Conservation (phyloP, 1,140 invertebrate genomes). For the Drosophila santomea region DNA sequence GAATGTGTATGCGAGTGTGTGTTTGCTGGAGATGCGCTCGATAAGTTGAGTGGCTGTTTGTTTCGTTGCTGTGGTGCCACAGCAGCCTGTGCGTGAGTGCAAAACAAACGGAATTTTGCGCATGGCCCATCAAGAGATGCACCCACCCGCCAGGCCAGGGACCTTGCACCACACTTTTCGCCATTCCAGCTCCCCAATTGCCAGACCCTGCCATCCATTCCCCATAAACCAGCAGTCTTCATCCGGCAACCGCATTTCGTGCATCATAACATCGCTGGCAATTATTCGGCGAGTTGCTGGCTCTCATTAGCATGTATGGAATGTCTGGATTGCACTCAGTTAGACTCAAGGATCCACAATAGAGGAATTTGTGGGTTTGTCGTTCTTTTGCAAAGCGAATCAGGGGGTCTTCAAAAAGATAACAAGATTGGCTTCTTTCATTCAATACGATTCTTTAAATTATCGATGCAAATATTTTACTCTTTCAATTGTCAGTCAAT, state of each 20-base stretch:
- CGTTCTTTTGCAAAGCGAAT: not conserved
- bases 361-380: slow-evolving; percentile 2
- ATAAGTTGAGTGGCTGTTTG: slow-evolving; percentile 64
- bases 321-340: slow-evolving; percentile 40
- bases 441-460: too few relatives aligned
- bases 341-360: slow-evolving; percentile 19
- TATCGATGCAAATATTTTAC: too few relatives aligned
- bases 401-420: too few relatives aligned
- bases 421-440: too few relatives aligned
- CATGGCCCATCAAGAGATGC: slow-evolving; percentile 54
- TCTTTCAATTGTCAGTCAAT: too few relatives aligned
- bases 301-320: slow-evolving; percentile 45
- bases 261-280: slow-evolving; percentile 28
- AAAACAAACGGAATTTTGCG: slow-evolving; percentile 65
- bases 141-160: slow-evolving; percentile 1
- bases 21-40: slow-evolving; percentile 49
- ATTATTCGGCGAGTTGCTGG: slow-evolving; percentile 35
- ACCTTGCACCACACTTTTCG: slow-evolving; percentile 7
- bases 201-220: slow-evolving; percentile 1
- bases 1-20: slow-evolving; percentile 9
- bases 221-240: slow-evolving; percentile 40
- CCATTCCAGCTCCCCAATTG: slow-evolving; percentile 1
- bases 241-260: slow-evolving; percentile 34
- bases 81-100: slow-evolving; percentile 60
- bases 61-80: slow-evolving; percentile 38